Evolutionary conservation across 1,140 invertebrate genomes (phyloP).

Genomic region (Drosophila subobscura): DNA sequence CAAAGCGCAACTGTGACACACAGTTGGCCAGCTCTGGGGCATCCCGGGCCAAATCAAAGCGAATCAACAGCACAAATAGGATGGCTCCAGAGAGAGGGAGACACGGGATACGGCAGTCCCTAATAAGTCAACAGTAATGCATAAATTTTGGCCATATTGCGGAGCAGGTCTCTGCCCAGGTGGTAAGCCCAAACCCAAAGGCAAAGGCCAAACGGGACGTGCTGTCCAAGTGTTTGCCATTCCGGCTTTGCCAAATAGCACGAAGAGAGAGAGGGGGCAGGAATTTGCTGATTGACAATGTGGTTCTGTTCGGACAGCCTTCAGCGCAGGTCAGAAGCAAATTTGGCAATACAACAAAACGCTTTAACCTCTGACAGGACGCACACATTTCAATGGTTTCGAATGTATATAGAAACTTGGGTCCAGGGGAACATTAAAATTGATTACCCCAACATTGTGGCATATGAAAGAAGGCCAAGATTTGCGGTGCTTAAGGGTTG

Average conservation of each 20-base stretch:
- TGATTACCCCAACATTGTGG: conserved; percentile 51
- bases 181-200: conserved; percentile 39
- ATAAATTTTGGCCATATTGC: conserved; percentile 59
- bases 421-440: conserved; percentile 59
- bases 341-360: conserved; percentile 65
- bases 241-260: conserved; percentile 64
- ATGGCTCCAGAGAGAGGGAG: no score
- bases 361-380: conserved; percentile 71
- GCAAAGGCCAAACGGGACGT: conserved; percentile 23
- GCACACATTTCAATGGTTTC: conserved; percentile 64
- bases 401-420: conserved; percentile 39
- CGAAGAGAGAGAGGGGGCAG: conserved; percentile 24
- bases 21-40: conserved; percentile 44
- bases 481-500: not conserved
- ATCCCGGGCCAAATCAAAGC: conserved; percentile 45
- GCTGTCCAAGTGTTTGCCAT: conserved; percentile 64
- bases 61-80: conserved; percentile 58
- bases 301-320: conserved; percentile 29
- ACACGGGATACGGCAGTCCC: conserved; percentile 29
- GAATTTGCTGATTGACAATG: conserved; percentile 74
- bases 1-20: conserved; percentile 46
- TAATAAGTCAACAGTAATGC: conserved; percentile 78
- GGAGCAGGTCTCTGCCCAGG: conserved; percentile 25
- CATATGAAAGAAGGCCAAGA: not conserved
- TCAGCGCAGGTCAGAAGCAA: conserved; percentile 34